Base-by-base conservation (phyloP, 23 tunicate species). In the Halocynthia roretzi region DNA sequence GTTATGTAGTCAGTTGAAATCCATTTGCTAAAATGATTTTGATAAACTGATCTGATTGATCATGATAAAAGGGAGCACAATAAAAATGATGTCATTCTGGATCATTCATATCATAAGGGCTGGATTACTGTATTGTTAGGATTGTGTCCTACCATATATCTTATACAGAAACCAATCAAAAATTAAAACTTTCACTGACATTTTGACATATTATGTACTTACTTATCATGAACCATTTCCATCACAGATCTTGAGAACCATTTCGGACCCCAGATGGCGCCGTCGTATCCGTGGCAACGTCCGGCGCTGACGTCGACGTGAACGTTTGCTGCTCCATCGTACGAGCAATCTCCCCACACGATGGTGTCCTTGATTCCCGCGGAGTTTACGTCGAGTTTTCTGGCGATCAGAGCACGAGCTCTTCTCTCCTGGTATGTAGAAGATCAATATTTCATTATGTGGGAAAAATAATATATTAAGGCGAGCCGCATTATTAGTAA, bases 191-290 rank as follows among this genome's bases (percentile, higher is more conserved):
- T n/a, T n/a, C n/a, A n/a, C n/a, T n/a, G n/a, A n/a, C n/a, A n/a
- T n/a, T n/a, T n/a, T n/a, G n/a, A n/a, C n/a, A n/a, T n/a, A n/a
- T n/a, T n/a, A n/a, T n/a, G n/a, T n/a, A n/a, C 90, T 71, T 67
- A 91, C 97, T 82, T 71, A 62, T 91, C 97, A 72, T 85, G 71
- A 50, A 91, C 71, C 86, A 91, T 77, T 51, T 91, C 97, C 21
- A 77, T 52, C 5, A 85, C 75, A 5, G 83, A 23, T 52, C 97
- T 70, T 18, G 97, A 76, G 67, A 84, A 85, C 97, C 97, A 91
- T 23, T 74, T 40, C 21, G 97, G 97, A 0, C 97, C 97, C 81
- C 77, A 76, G 8, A 91, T 64, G 8, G 97, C 97, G 6, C 97
- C 90, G 53, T 91, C 90, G 48, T 91, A 85, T n/a, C 77, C 77